These are phyloP conservation scores for Caenorhabditis macrosperma DNA, from an alignment of 2,888 invertebrate species.

Conservation along the genomic window DNA sequence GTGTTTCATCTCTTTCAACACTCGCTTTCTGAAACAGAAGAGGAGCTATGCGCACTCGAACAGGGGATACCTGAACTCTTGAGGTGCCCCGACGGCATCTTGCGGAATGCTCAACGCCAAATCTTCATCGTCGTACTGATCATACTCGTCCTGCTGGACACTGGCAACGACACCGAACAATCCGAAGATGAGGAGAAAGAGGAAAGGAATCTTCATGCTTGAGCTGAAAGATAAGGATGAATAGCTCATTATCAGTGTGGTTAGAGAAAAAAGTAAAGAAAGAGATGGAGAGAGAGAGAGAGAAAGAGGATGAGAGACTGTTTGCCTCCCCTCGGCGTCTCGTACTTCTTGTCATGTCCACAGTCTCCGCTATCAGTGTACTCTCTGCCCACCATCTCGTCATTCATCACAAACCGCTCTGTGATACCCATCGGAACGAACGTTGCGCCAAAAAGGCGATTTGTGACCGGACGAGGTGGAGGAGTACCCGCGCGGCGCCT, in stretches of 20 bases:
- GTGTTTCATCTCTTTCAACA: slow-evolving; percentile 41
- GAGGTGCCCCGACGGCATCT: slow-evolving; percentile 57
- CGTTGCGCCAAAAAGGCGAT: slow-evolving; percentile 26
- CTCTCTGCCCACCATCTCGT: background rate
- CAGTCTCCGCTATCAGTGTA: slow-evolving; percentile 29
- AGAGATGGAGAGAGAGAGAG: slow-evolving; percentile 20
- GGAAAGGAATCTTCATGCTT: slow-evolving; percentile 14
- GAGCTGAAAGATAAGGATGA: background rate
- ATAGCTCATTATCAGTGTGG: background rate
- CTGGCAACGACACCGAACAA: background rate
- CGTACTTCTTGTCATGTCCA: slow-evolving; percentile 4
- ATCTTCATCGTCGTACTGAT: slow-evolving; percentile 62
- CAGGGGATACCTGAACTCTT: slow-evolving; percentile 46
- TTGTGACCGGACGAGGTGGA: background rate
- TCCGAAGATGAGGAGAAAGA: slow-evolving; percentile 32
- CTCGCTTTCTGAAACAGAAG: slow-evolving; percentile 26
- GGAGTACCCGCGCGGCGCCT: slow-evolving; percentile 36
- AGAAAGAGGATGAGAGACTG: slow-evolving; percentile 32
- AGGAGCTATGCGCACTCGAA: no score
- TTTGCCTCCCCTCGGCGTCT: slow-evolving; percentile 33
- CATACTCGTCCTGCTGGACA: slow-evolving; percentile 3
- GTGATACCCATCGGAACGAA: background rate
- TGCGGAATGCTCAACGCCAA: slow-evolving; percentile 59
- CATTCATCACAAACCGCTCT: background rate
- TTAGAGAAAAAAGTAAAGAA: background rate